Percentiles rank a stretch among this genome's conserved stretches.
These are phyloP conservation scores for Ellobius talpinus DNA, from an alignment of 2,113 vertebrate species.

Conservation along the genomic window DNA sequence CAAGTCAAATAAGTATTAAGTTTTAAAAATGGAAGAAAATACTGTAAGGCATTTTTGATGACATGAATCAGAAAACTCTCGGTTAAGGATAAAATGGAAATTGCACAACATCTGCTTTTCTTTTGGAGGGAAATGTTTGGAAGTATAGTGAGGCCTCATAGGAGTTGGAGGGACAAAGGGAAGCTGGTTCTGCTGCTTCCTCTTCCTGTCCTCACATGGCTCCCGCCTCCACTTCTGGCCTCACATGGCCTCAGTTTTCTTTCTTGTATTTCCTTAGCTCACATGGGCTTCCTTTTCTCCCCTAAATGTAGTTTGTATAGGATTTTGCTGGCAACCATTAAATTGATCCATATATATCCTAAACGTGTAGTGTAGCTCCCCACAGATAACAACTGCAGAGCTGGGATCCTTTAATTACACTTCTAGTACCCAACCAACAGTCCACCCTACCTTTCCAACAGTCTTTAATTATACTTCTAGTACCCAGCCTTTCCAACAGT, in stretches of 20 bases:
- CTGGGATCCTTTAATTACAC: background rate
- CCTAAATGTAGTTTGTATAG: slow-evolving; percentile 29
- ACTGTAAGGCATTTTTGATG: background rate
- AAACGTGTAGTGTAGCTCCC: background rate
- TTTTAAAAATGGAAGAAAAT: slow-evolving; percentile 46
- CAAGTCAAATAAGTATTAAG: slow-evolving; percentile 30
- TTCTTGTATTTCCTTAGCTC: background rate
- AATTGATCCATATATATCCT: background rate
- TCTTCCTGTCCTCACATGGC: background rate
- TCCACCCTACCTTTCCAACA: background rate
- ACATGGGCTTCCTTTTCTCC: background rate
- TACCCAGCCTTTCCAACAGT: slow-evolving; percentile 7
- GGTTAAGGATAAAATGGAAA: background rate
- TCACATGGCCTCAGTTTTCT: background rate
- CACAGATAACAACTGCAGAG: background rate
- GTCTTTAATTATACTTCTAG: background rate
- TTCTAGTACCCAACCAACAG: background rate
- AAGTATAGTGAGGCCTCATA: background rate
- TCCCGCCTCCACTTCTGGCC: background rate
- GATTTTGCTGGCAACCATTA: background rate
- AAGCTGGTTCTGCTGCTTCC: background rate
- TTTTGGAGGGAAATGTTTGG: background rate
- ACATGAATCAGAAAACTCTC: background rate
- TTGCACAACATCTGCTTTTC: background rate
- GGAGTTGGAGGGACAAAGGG: background rate